A percentile compares a stretch with the other conserved stretches of the same genome.
Evolutionary conservation across 1,140 invertebrate genomes (phyloP).

Genomic region (Bathynomus jamesi): DNA sequence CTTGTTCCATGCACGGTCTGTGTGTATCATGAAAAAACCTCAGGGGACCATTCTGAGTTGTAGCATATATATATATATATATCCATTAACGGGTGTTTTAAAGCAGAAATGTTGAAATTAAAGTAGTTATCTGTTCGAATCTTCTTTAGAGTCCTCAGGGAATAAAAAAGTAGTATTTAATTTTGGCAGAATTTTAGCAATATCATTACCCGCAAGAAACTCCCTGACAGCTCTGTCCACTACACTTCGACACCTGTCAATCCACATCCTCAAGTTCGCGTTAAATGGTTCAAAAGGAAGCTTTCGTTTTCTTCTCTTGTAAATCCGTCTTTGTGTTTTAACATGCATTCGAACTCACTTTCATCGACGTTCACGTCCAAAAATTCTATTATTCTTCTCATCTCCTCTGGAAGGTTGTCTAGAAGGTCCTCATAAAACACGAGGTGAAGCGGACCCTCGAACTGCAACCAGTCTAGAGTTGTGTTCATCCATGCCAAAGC

Average conservation of each 20-base stretch:
- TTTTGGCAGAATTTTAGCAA: neutral
- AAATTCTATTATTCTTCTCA: slow-evolving; percentile 55
- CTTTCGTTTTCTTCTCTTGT: slow-evolving; percentile 55
- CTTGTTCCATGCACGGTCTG: no score
- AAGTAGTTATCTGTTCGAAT: no score
- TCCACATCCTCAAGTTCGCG: slow-evolving; percentile 49
- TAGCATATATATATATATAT: no score
- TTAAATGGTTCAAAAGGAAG: slow-evolving; percentile 61
- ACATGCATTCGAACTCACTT: slow-evolving; percentile 39
- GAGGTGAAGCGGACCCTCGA: slow-evolving; percentile 58
- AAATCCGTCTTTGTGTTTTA: slow-evolving; percentile 56
- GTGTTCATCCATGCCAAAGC: slow-evolving; percentile 57
- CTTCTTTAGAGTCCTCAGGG: neutral
- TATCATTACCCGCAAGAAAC: slow-evolving; percentile 21
- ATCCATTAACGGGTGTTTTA: no score
- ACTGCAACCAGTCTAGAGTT: slow-evolving; percentile 62
- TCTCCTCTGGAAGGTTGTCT: slow-evolving; percentile 51
- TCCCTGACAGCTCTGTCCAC: slow-evolving; percentile 26
- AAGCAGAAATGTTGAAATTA: no score
- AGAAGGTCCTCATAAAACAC: slow-evolving; percentile 64
- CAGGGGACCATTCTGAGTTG: no score
- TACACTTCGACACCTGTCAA: slow-evolving; percentile 31
- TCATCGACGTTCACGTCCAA: slow-evolving; percentile 42
- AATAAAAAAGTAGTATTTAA: neutral
- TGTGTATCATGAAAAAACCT: no score